Evolutionary conservation across 2,888 invertebrate species (phyloP).

Genomic region (Ellobium chinense): DNA sequence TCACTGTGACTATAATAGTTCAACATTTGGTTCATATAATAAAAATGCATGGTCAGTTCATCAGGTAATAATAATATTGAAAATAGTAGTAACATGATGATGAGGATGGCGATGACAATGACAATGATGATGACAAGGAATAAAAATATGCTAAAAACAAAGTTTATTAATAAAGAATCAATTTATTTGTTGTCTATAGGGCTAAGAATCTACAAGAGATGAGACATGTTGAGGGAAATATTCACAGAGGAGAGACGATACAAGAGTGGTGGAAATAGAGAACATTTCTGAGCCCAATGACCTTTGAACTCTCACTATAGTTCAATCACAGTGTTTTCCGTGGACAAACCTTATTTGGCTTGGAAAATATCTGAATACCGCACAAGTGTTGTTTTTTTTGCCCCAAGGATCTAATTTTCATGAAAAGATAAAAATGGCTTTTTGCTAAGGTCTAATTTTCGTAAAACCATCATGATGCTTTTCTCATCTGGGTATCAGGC

Average conservation of each 20-base stretch:
- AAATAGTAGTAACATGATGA: constrained; percentile 11
- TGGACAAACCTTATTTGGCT: too few species aligned
- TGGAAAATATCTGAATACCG: too few species aligned
- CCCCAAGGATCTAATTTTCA: too few species aligned
- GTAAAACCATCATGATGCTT: too few species aligned
- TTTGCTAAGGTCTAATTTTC: too few species aligned
- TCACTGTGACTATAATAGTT: not conserved
- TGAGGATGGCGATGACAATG: constrained; percentile 13
- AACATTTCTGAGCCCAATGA: too few species aligned
- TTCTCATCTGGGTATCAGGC: too few species aligned
- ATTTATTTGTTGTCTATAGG: not conserved
- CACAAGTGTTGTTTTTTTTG: too few species aligned
- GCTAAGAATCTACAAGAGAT: constrained; percentile 20
- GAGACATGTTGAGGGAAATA: not conserved
- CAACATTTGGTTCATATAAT: constrained; percentile 30
- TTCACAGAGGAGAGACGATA: not conserved
- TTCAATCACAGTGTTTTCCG: too few species aligned
- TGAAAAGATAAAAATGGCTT: too few species aligned
- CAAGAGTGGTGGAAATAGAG: too few species aligned
- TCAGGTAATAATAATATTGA: constrained; percentile 16
- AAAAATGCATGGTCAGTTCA: constrained; percentile 13
- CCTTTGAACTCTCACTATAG: too few species aligned
- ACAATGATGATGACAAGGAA: constrained; percentile 23
- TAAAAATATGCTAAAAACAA: not conserved
- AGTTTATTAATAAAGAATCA: not conserved